phyloP scores from a whole-genome alignment of 2,797 vertebrate species.

The Potorous gilbertii region DNA sequence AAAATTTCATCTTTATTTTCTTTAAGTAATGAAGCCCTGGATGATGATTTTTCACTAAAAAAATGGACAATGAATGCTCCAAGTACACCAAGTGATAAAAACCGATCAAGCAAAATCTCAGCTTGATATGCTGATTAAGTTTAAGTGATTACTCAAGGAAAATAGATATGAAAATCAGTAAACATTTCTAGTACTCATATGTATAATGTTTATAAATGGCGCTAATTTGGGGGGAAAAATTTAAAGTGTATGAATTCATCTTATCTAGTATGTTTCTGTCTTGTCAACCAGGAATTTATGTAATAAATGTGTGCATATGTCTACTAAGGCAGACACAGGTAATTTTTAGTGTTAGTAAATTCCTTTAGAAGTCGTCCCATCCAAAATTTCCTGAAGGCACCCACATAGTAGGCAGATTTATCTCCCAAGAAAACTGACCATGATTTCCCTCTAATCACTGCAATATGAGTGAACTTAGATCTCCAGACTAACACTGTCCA shows the following conservation, averaged over 20 bases:
- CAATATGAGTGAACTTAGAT: neutral
- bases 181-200: neutral
- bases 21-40: slow-evolving; percentile 27
- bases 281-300: neutral
- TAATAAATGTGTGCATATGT: neutral
- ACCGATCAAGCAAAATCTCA: slow-evolving; percentile 10
- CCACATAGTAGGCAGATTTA: neutral
- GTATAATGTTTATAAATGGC: slow-evolving; percentile 24
- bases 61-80: neutral
- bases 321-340: neutral
- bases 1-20: slow-evolving; percentile 22
- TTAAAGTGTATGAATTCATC: neutral
- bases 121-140: neutral
- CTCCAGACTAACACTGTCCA: neutral
- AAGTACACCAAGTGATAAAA: slow-evolving; percentile 48
- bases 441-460: neutral
- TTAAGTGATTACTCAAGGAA: neutral
- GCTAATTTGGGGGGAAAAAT: neutral
- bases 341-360: neutral
- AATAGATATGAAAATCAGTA: slow-evolving; percentile 23
- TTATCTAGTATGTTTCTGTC: neutral
- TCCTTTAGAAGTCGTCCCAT: neutral
- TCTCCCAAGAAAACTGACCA: neutral
- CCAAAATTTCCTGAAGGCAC: neutral
- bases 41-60: slow-evolving; percentile 16